Evolutionary conservation across 2,888 invertebrate species (phyloP).

Genomic region (Macrosoma leucophasiata): DNA sequence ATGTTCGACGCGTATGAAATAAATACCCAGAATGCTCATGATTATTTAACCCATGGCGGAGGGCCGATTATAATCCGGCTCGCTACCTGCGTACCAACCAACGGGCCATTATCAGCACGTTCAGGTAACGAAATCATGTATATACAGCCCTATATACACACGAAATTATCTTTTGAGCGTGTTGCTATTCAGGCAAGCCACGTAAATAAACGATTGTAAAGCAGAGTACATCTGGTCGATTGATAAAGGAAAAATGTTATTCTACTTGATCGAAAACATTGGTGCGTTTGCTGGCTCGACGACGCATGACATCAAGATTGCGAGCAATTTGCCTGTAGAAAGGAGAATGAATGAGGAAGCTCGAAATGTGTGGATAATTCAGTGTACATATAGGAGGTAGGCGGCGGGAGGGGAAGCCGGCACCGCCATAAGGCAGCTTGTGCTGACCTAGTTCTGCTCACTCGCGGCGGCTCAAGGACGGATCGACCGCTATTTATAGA

Average conservation of each 20-base stretch:
- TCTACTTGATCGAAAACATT: too few species aligned
- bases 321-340: too few species aligned
- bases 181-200: slow-evolving; percentile 32
- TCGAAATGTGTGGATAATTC: slow-evolving; percentile 37
- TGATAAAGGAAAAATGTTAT: slow-evolving; percentile 4
- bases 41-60: slow-evolving; percentile 19
- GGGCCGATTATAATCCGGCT: slow-evolving; percentile 54
- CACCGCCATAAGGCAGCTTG: slow-evolving; percentile 50
- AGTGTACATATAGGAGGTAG: slow-evolving; percentile 30
- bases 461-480: slow-evolving; percentile 69
- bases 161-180: slow-evolving; percentile 35
- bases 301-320: too few species aligned
- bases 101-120: slow-evolving; percentile 47
- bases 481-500: slow-evolving; percentile 72
- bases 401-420: slow-evolving; percentile 38
- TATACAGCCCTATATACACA: slow-evolving; percentile 36
- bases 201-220: slow-evolving; percentile 29
- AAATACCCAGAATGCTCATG: slow-evolving; percentile 7
- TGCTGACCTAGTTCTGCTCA: slow-evolving; percentile 67
- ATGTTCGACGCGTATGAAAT: too few species aligned
- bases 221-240: slow-evolving; percentile 38
- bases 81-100: slow-evolving; percentile 54
- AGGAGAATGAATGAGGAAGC: slow-evolving; percentile 34
- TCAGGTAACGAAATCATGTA: slow-evolving; percentile 57
- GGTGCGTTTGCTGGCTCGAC: too few species aligned